Evolutionary conservation across 2,113 vertebrate genomes (phyloP), one percentile per base, ranked within the genome.

Genomic region (Apteryx owenii): DNA sequence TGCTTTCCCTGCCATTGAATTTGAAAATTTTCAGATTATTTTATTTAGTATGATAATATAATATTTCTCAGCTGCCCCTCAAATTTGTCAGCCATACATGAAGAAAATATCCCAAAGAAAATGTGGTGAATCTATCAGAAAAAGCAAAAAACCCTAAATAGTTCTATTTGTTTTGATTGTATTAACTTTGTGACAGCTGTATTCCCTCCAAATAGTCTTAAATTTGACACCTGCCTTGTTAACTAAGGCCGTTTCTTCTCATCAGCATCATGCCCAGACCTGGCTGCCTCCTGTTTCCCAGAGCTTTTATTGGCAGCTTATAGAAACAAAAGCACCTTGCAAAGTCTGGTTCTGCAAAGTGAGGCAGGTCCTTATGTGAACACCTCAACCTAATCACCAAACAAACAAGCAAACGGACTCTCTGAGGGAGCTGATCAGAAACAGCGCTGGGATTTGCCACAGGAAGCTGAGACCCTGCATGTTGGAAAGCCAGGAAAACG

Each of bases 1-100:
- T 66, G 19, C 6, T 83, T 91, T 89, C 23, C 12, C 58, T 83
- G 42, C 25, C 53, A 44, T 3, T 76, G 48, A 80, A 85, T 87
- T 81, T 68, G 42, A 38, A 95, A 88, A 68, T 76, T 68, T 82
- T 94, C 69, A 85, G 40, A 23, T 85, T 73, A n/a, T 88, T 93
- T 82, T 73, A n/a, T 88, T 93, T 80, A 6, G n/a, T 46, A 64
- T 81, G 60, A 53, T 87, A 81, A 29, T 58, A 53, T 29, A 81
- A 68, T 38, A 84, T 21, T 87, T 73, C 66, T 72, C 48, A 38
- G 28, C 5, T 93, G 12, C 75, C 44, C 33, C 22, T 90, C 18
- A 58, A 83, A 89, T 85, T 95, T 81, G 7, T 62, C 90, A 25
- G 71, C 65, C 36, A 40, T 54, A 76, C 17, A 28, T 1, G 3